phyloP scores from a whole-genome alignment of 2,113 vertebrate species.

The Poeciliopsis occidentalis region DNA sequence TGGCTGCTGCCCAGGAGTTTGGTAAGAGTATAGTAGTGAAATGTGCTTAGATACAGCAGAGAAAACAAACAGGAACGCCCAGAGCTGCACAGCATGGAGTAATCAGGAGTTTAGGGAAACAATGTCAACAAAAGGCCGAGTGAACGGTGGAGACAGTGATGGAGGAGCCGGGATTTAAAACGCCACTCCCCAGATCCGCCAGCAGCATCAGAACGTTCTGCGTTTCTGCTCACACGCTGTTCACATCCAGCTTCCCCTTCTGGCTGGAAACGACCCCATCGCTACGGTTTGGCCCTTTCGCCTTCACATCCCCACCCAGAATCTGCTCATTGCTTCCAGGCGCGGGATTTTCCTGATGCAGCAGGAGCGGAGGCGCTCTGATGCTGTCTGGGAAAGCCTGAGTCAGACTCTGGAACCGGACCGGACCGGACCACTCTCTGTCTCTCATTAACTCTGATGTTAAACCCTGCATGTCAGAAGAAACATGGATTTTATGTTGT shows the following conservation, averaged over 20 bases:
- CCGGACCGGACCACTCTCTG: slow-evolving; percentile 19
- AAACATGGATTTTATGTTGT: neutral
- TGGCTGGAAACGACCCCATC: neutral
- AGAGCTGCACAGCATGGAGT: slow-evolving; percentile 65
- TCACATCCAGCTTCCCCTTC: neutral
- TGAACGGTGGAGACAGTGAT: slow-evolving; percentile 28
- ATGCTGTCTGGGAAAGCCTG: slow-evolving; percentile 62
- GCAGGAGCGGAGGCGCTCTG: slow-evolving; percentile 23
- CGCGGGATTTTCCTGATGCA: slow-evolving; percentile 19
- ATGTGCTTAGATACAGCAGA: slow-evolving; percentile 72
- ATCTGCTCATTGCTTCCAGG: slow-evolving; percentile 5
- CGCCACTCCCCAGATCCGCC: neutral
- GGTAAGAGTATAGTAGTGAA: slow-evolving; percentile 53
- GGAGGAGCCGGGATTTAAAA: slow-evolving; percentile 13
- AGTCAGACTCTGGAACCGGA: slow-evolving; percentile 63
- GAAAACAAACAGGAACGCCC: slow-evolving; percentile 78
- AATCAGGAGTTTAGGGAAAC: slow-evolving; percentile 71
- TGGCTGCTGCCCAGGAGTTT: slow-evolving; percentile 49
- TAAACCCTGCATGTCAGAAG: neutral
- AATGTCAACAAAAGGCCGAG: slow-evolving; percentile 73
- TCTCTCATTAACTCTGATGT: neutral
- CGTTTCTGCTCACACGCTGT: neutral
- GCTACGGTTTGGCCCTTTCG: slow-evolving; percentile 7
- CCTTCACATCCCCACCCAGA: neutral
- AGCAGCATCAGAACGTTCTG: slow-evolving; percentile 8